Conservation (phyloP, 2,113 vertebrate species). For the Scatophagus argus region DNA sequence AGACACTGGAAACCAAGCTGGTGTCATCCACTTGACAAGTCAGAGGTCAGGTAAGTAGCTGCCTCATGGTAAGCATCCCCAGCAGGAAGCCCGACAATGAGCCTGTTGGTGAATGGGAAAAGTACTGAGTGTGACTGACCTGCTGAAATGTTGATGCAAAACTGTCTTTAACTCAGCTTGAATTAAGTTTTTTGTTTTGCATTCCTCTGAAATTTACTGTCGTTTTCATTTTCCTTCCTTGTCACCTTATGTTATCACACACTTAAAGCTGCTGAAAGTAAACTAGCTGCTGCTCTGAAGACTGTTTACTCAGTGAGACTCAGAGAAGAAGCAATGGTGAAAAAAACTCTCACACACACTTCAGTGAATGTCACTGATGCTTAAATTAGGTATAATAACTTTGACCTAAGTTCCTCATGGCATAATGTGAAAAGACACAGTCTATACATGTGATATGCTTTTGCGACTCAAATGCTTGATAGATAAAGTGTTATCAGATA, state of each 20-base stretch:
- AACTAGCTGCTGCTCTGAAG: neutral
- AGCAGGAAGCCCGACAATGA: constrained; percentile 64
- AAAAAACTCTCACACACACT: constrained; percentile 5
- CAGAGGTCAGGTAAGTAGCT: constrained; percentile 73
- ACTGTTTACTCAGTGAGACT: neutral
- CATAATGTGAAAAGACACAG: neutral
- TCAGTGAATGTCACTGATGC: neutral
- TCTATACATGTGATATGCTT: neutral
- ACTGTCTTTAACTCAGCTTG: neutral
- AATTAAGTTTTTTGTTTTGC: neutral
- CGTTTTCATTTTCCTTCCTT: neutral
- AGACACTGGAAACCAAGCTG: constrained; percentile 69
- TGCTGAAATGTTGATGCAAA: constrained; percentile 2
- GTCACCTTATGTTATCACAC: neutral
- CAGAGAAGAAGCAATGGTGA: neutral
- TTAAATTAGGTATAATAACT: neutral
- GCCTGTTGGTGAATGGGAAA: constrained; percentile 65
- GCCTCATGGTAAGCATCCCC: constrained; percentile 50
- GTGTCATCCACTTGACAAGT: constrained; percentile 78
- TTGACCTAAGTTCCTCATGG: neutral
- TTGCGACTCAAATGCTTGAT: neutral
- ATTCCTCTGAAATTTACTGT: neutral
- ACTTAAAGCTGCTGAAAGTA: too few relatives aligned
- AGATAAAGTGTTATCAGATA: neutral
- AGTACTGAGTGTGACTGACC: constrained; percentile 19